Percentiles rank a stretch among this genome's conserved stretches.
Conservation (phyloP, 2,888 invertebrate species). For the Papilio gigon region DNA sequence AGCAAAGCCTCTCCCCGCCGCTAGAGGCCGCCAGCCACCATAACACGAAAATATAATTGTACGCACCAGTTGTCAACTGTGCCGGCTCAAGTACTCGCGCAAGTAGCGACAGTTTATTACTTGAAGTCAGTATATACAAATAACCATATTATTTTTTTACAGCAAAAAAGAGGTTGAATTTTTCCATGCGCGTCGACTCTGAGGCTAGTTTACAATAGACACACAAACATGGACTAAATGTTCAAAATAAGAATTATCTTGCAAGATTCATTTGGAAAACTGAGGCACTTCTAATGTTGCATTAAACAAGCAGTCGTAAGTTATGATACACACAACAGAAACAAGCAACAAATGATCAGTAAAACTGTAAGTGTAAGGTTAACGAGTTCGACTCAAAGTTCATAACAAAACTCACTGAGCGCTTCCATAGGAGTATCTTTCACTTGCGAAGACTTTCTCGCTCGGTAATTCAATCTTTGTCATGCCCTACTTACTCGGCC, state of each 20-base stretch:
- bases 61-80: conserved; percentile 73
- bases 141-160: conserved; percentile 43
- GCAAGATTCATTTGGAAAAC: too few relatives aligned
- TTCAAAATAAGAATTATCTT: too few relatives aligned
- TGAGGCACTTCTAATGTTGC: background rate
- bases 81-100: conserved; percentile 58
- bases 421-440: conserved; percentile 28
- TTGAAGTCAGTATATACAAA: conserved; percentile 44
- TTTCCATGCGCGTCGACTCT: background rate
- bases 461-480: conserved; percentile 37
- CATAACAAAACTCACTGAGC: conserved; percentile 40
- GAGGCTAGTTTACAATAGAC: too few relatives aligned
- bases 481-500: conserved; percentile 29
- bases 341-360: background rate
- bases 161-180: background rate
- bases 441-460: conserved; percentile 35
- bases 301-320: background rate
- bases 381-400: background rate
- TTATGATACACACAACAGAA: background rate
- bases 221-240: too few relatives aligned
- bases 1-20: conserved; percentile 24
- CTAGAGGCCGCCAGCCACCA: conserved; percentile 52
- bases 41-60: conserved; percentile 68
- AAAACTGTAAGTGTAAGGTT: background rate
- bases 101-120: conserved; percentile 47